Percentiles rank a stretch among this genome's conserved stretches.
phyloP scores from a whole-genome alignment of 2,113 vertebrate genomes.

The Rhadina sibilatrix region DNA sequence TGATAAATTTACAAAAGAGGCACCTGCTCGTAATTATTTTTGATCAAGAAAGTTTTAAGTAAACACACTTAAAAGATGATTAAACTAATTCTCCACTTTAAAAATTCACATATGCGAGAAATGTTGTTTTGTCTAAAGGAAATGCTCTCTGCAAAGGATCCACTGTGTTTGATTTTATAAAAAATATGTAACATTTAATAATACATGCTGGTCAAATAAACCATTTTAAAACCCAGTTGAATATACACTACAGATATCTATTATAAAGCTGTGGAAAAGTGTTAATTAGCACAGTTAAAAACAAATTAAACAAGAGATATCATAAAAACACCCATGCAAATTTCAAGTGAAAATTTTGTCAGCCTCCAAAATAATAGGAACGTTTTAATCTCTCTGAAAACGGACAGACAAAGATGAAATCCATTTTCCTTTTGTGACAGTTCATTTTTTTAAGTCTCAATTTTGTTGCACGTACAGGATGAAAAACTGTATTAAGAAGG shows the following conservation, averaged over 20 bases:
- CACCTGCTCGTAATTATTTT: not conserved
- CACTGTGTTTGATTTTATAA: not conserved
- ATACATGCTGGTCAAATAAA: not conserved
- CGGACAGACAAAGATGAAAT: slow-evolving; percentile 14
- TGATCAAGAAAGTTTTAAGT: not conserved
- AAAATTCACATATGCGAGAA: not conserved
- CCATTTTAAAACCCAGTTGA: not conserved
- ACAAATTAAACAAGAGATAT: not conserved
- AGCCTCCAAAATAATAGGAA: not conserved
- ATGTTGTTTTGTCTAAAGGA: not conserved
- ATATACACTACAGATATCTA: not conserved
- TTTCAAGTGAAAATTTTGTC: not conserved
- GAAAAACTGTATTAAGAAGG: slow-evolving; percentile 48
- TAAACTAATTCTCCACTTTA: not conserved
- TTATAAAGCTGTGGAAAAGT: not conserved
- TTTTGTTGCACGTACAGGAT: slow-evolving; percentile 6
- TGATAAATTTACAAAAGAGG: not conserved
- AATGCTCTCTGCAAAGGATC: not conserved
- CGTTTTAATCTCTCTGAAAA: not conserved
- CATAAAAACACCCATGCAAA: not conserved
- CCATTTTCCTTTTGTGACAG: slow-evolving; percentile 32
- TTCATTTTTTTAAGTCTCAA: slow-evolving; percentile 45
- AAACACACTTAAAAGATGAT: not conserved
- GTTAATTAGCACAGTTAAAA: not conserved
- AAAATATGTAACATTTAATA: not conserved